Conservation (phyloP, 2,888 invertebrate genomes). For the Perizoma flavofasciatum region DNA sequence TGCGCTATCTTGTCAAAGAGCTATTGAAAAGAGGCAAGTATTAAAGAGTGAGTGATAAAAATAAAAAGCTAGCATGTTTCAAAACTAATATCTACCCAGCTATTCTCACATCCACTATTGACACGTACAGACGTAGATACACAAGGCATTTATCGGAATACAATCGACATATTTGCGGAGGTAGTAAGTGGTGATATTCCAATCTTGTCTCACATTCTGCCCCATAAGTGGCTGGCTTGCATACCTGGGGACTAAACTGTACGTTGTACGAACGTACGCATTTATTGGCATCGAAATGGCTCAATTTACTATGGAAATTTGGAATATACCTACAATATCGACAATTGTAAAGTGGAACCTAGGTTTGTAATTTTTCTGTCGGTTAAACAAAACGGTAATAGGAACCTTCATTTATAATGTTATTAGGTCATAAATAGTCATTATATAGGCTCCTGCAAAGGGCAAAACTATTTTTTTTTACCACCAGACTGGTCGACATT, state of each 20-base stretch:
- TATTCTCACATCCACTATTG: neutral
- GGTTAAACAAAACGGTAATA: neutral
- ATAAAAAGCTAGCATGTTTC: no score
- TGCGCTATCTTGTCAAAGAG: no score
- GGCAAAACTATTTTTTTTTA: no score
- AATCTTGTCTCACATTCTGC: constrained; percentile 28
- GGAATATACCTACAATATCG: constrained; percentile 3
- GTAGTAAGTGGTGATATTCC: constrained; percentile 25
- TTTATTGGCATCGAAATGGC: constrained; percentile 23
- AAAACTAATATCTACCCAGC: no score
- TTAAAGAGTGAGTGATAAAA: no score
- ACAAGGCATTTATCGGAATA: constrained; percentile 24
- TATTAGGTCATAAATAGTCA: no score
- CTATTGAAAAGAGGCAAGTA: no score
- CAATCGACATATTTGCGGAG: constrained; percentile 31
- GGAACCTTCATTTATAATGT: no score
- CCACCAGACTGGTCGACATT: no score
- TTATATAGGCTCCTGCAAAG: no score
- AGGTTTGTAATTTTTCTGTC: neutral
- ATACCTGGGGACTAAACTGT: constrained; percentile 20
- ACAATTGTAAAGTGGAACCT: constrained; percentile 3
- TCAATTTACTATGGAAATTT: constrained; percentile 17
- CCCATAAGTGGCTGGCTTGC: constrained; percentile 29
- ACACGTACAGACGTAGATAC: constrained; percentile 18
- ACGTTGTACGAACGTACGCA: constrained; percentile 7